Evolutionary conservation across 2,888 invertebrate species (phyloP), one percentile per base, ranked within the genome.

Genomic region (Herminia tarsipennalis): DNA sequence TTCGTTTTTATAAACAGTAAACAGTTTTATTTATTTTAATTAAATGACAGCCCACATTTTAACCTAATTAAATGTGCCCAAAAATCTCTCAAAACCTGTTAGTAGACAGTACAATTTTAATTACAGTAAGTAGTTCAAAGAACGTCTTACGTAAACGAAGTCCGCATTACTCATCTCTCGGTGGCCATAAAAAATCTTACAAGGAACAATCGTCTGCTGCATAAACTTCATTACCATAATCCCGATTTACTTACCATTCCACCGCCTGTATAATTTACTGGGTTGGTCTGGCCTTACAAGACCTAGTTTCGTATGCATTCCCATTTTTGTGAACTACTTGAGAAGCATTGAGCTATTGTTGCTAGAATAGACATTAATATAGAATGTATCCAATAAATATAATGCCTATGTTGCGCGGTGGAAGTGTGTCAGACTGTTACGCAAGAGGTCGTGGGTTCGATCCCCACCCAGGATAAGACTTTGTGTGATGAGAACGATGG

Each of bases 181-280:
- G 56, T 58, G 49, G 55, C 50, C 29, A 65, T 73, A 74, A 76
- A 76, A 70, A 68, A 65, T 59, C 66, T 65, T 63, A 41, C 51
- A 47, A 41, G 32, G 62, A 50, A 50, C 45, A 51, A 56, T 62
- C 40, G 45, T 56, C 47, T 55, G 32, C 33, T 65, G 64, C 64
- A 59, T 56, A 50, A 56, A 55, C 51, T 64, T 69, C 64, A 73
- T 78, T 74, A 76, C 43, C 74, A 77, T 75, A 75, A 74, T 67
- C 56, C 50, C 64, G 66, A 77, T 75, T n/a, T 75, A 75, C 74
- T 74, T 72, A 72, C 56, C 49, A 51, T 60, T 40, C 63, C 50
- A 53, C 36, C 56, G 44, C 48, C 56, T 52, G 53, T 55, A 57
- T 49, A 62, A 64, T 57, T 66, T 62, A 53, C 51, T 38, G 29